Evolutionary conservation across 92 coral and sea anemone genomes (phyloP), one percentile per base, ranked within the genome.

Genomic region (Epizoanthus rinbou): DNA sequence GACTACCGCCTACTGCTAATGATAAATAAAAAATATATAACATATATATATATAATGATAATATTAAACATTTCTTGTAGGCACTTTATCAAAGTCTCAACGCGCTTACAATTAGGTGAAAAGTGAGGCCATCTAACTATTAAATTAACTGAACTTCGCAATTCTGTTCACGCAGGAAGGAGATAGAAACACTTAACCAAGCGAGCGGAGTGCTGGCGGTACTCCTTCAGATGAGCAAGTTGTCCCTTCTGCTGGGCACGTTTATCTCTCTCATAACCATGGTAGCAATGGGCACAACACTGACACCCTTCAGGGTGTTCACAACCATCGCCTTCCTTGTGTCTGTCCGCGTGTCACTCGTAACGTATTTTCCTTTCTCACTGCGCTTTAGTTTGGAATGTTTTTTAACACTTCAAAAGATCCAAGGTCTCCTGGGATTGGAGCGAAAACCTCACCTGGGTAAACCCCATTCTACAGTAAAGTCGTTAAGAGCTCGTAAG

Each of bases 241-340:
- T 78, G 25, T 78, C 82, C 21, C 71, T 78, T 13, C 31, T 78
- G 8, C 60, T 78, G 8, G 82, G 82, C 14, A 78, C 59, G 24
- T 78, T 78, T 10, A 78, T 78, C 19, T 78, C 82, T 21, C 82
- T 78, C 24, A 41, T 78, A n/a, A 78, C 82, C 2, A 78, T 78
- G 82, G 52, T 78, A 19, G 82, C 82, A 25, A 56, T 53, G 80
- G 80, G 80, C 28, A 57, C 59, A 16, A 22, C 80, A 52, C 80
- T 74, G 64, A 74, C 80, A n/a, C 80, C 80, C 17, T 74, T 23
- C 16, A 53, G n/a, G 19, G 80, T 74, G 52, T 74, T 74, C 39
- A 74, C 80, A 31, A 74, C 80, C 80, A 74, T 74, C 35, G 80
- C 80, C 31, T 74, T 74, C 59, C 80, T 74, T 3, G 35, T 74